phyloP scores from a whole-genome alignment of 2,113 vertebrate species.

The Marmota flaviventris region DNA sequence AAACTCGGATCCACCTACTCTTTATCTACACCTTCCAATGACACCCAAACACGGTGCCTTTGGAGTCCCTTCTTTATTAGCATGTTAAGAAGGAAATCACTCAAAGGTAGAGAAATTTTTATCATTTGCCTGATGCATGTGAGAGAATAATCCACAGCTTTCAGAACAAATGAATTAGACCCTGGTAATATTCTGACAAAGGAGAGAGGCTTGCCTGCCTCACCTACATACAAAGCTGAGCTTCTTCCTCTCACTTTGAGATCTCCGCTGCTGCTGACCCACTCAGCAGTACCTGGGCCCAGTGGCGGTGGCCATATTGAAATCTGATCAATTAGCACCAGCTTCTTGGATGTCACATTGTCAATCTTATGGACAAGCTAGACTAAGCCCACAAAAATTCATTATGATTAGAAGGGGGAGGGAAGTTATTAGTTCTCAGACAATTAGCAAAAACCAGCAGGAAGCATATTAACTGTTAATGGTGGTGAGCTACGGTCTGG shows the following conservation, averaged over 20 bases:
- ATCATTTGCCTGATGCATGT: not conserved
- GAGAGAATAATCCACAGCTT: not conserved
- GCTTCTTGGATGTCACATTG: not conserved
- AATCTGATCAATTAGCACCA: not conserved
- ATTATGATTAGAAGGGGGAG: not conserved
- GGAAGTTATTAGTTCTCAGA: slow-evolving; percentile 41
- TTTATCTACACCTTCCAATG: not conserved
- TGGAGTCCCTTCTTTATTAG: not conserved
- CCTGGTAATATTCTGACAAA: not conserved
- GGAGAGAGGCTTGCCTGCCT: not conserved
- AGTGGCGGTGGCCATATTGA: not conserved
- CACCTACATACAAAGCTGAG: not conserved
- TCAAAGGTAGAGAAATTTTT: not conserved
- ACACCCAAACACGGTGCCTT: not conserved
- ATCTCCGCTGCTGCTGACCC: not conserved
- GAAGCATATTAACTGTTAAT: slow-evolving; percentile 27
- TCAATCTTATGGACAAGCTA: not conserved
- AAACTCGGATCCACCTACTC: not conserved
- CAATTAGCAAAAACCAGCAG: slow-evolving; percentile 53
- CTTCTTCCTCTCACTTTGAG: not conserved
- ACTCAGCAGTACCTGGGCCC: not conserved
- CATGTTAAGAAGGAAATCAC: slow-evolving; percentile 35
- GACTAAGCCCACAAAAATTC: slow-evolving; percentile 21
- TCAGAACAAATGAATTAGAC: not conserved
- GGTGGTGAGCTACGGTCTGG: not conserved